A percentile compares a stretch with the other conserved stretches of the same genome.
phyloP scores from a whole-genome alignment of 2,113 vertebrate genomes.

The Eolophus roseicapilla region DNA sequence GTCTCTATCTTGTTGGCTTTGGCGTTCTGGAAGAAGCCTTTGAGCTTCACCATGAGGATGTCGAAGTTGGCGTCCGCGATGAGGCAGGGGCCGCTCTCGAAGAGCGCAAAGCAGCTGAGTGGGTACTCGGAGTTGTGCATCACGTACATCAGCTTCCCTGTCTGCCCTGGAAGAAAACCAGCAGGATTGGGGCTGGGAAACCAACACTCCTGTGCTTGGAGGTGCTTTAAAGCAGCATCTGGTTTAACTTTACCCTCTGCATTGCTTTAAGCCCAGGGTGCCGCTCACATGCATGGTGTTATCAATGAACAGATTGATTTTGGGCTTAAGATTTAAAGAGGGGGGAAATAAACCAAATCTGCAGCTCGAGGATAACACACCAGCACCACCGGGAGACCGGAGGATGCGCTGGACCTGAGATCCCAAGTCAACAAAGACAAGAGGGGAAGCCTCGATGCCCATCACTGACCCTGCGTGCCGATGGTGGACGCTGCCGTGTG shows the following conservation, averaged over 20 bases:
- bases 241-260: not conserved
- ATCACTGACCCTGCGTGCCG: slow-evolving; percentile 71
- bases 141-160: slow-evolving; percentile 91
- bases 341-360: not conserved
- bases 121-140: slow-evolving; percentile 98
- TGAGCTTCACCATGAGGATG: slow-evolving; percentile 94
- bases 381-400: fast-evolving
- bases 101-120: slow-evolving; percentile 92
- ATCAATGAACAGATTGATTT: not conserved
- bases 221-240: not conserved
- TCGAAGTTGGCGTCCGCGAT: slow-evolving; percentile 94
- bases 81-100: slow-evolving; percentile 91
- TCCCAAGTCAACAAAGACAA: not conserved
- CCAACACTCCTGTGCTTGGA: not conserved
- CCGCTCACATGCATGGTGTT: fast-evolving
- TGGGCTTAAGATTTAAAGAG: not conserved
- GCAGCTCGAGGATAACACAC: not conserved
- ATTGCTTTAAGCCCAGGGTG: not conserved
- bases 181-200: not conserved
- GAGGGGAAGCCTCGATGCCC: not conserved
- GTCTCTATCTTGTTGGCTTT: slow-evolving; percentile 98
- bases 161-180: slow-evolving; percentile 80
- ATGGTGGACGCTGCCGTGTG: slow-evolving; percentile 85
- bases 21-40: slow-evolving; percentile 97
- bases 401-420: not conserved